Evolutionary conservation across 2,113 vertebrate species (phyloP).

Genomic region (Xenus cinereus): DNA sequence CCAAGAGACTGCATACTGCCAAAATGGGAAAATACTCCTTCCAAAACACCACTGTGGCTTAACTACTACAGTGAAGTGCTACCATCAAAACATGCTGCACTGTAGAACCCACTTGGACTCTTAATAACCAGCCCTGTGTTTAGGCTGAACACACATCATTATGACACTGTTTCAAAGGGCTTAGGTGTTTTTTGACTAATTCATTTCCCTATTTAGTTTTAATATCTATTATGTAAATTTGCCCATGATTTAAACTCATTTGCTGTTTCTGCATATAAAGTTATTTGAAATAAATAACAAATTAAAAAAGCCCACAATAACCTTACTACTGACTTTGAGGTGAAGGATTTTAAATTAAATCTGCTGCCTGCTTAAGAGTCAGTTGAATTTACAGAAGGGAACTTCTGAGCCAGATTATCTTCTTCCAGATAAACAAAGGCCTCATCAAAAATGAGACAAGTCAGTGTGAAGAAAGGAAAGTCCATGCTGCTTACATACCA

Average conservation of each 20-base stretch:
- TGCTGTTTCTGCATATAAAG: background rate
- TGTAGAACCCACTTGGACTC: background rate
- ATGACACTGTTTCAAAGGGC: background rate
- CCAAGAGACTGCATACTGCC: too few relatives aligned
- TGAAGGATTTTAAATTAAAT: background rate
- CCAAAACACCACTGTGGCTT: background rate
- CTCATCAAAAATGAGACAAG: background rate
- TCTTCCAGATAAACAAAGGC: background rate
- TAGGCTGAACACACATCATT: background rate
- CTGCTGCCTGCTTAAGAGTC: background rate
- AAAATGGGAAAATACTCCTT: background rate
- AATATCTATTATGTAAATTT: background rate
- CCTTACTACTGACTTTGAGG: background rate
- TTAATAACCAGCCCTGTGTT: background rate
- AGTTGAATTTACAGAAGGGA: background rate
- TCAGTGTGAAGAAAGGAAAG: background rate
- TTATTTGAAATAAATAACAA: background rate
- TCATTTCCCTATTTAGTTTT: background rate
- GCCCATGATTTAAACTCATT: accelerated
- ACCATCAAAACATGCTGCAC: background rate
- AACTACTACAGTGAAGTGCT: background rate
- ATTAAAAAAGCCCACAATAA: background rate
- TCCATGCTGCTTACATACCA: background rate
- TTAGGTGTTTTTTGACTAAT: background rate
- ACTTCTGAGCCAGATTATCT: background rate